phyloP scores from a whole-genome alignment of 1,140 invertebrate genomes.

The Chelonus insularis region DNA sequence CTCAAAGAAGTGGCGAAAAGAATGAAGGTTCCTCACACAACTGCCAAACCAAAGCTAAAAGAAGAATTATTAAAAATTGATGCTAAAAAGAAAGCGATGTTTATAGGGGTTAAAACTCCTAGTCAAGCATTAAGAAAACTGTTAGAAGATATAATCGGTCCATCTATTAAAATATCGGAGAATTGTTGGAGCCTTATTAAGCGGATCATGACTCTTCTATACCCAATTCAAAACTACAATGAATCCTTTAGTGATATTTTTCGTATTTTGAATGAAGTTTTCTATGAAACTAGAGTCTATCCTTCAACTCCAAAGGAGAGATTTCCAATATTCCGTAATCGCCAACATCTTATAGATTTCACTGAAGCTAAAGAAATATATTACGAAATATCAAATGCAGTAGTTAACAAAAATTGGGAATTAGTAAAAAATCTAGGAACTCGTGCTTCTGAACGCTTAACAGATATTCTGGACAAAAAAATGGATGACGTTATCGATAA shows the following conservation, averaged over 20 bases:
- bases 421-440: slow-evolving; percentile 29
- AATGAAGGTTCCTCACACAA: slow-evolving; percentile 34
- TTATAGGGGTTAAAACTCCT: slow-evolving; percentile 39
- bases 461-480: background rate
- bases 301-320: slow-evolving; percentile 34
- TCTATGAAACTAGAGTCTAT: slow-evolving; percentile 35
- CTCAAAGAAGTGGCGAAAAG: slow-evolving; percentile 35
- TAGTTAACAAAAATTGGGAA: slow-evolving; percentile 43
- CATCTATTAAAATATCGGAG: slow-evolving; percentile 37
- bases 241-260: slow-evolving; percentile 41
- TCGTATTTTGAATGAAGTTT: slow-evolving; percentile 35
- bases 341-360: slow-evolving; percentile 40
- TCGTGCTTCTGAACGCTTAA: slow-evolving; percentile 27
- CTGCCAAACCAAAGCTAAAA: slow-evolving; percentile 32
- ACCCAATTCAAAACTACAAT: slow-evolving; percentile 41
- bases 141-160: slow-evolving; percentile 30
- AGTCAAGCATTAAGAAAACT: slow-evolving; percentile 29
- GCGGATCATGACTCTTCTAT: slow-evolving; percentile 44
- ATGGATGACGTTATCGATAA: too few relatives aligned
- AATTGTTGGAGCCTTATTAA: slow-evolving; percentile 40
- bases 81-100: slow-evolving; percentile 35
- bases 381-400: slow-evolving; percentile 20
- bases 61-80: slow-evolving; percentile 35
- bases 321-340: slow-evolving; percentile 48
- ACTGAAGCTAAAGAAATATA: slow-evolving; percentile 32